A percentile compares a stretch with the other conserved stretches of the same genome.
Conservation (phyloP, 2,888 invertebrate genomes). For the Uloborus plumipes region DNA sequence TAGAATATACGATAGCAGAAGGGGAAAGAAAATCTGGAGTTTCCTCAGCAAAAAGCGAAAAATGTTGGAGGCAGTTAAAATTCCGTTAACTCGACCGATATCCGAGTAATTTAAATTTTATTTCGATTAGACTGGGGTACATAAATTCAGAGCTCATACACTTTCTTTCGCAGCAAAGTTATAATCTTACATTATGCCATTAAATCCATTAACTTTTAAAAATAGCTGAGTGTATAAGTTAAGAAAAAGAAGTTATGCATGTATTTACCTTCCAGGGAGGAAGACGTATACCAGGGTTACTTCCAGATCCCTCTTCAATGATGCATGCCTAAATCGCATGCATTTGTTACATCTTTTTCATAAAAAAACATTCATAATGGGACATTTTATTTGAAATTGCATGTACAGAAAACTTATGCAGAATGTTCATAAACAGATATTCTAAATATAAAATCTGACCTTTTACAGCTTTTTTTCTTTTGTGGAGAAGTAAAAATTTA, state of each 20-base stretch:
- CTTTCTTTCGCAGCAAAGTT: conserved; percentile 7
- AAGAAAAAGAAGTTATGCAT: conserved; percentile 1
- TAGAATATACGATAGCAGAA: neutral
- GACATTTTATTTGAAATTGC: too few relatives aligned
- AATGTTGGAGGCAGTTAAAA: conserved; percentile 31
- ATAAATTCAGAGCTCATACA: conserved; percentile 23
- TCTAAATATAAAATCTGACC: too few relatives aligned
- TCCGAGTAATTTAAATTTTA: conserved; percentile 41
- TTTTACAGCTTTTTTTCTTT: too few relatives aligned
- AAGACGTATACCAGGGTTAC: too few relatives aligned
- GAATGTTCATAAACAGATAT: too few relatives aligned
- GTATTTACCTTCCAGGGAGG: too few relatives aligned
- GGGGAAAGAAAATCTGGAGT: conserved; percentile 5
- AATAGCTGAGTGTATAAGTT: neutral
- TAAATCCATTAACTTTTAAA: conserved; percentile 45
- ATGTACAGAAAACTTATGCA: too few relatives aligned
- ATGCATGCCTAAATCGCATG: too few relatives aligned
- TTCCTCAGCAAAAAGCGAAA: conserved; percentile 9
- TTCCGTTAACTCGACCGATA: conserved; percentile 47
- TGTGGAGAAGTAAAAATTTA: too few relatives aligned
- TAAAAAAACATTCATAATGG: too few relatives aligned
- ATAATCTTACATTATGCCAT: conserved; percentile 41
- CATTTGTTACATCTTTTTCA: too few relatives aligned
- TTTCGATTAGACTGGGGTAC: conserved; percentile 38
- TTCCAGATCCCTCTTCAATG: too few relatives aligned